Conservation (phyloP, 2,888 invertebrate genomes). For the Tryphoninae sp. region DNA sequence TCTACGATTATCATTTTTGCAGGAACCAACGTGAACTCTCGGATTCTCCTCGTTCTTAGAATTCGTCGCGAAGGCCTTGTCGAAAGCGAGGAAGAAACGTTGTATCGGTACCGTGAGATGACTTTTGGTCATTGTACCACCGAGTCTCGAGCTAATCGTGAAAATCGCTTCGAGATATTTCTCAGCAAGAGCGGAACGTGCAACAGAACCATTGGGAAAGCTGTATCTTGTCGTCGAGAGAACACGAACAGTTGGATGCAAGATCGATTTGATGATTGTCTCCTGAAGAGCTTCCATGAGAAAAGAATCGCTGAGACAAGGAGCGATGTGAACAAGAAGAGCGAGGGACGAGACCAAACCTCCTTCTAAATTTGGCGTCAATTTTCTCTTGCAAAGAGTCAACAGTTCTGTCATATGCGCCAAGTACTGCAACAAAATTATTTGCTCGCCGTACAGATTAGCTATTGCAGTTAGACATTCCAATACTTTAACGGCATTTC, state of each 20-base stretch:
- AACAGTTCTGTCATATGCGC: conserved; percentile 94
- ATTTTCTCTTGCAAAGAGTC: conserved; percentile 89
- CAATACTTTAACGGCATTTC: conserved; percentile 92
- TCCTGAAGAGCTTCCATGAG: conserved; percentile 96
- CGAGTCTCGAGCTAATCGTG: conserved; percentile 89
- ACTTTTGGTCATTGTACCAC: conserved; percentile 89
- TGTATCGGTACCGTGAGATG: conserved; percentile 87
- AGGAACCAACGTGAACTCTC: conserved; percentile 36
- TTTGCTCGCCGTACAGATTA: conserved; percentile 94
- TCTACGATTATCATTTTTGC: conserved; percentile 60
- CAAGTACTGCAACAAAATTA: conserved; percentile 93
- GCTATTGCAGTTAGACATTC: conserved; percentile 95
- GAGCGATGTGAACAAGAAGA: conserved; percentile 90
- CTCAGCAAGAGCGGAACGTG: conserved; percentile 89
- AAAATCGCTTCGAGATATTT: conserved; percentile 93
- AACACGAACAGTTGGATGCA: conserved; percentile 91
- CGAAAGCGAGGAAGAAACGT: conserved; percentile 91
- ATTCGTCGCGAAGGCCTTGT: conserved; percentile 85
- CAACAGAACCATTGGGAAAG: conserved; percentile 91
- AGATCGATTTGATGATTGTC: conserved; percentile 90
- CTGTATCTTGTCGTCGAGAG: conserved; percentile 89
- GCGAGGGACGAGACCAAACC: conserved; percentile 93
- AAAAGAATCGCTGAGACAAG: conserved; percentile 91
- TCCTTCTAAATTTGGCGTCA: conserved; percentile 93
- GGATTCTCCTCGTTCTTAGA: conserved; percentile 47